Evolutionary conservation across 2,888 invertebrate species (phyloP), one percentile per base, ranked within the genome.

Genomic region (Ephialtes manifestator): DNA sequence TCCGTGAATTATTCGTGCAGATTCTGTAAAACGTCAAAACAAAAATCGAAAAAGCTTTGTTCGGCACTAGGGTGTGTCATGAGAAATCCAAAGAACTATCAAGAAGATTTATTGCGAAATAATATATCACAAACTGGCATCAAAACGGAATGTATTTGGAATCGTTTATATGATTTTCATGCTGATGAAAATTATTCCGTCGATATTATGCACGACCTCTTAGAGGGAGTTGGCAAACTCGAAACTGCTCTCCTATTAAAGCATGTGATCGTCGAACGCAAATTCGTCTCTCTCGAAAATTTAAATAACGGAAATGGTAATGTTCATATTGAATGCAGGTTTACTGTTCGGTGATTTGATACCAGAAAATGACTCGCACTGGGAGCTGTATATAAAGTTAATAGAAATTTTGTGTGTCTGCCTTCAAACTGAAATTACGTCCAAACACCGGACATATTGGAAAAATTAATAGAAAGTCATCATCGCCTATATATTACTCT

Each of bases 181-280:
- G 86, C 83, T 39, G 83, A 87, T 31, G 74, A 88, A 28, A 87
- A 89, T 71, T 68, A 83, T n/a, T 87, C 86, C n/a, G 87, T 87
- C 7, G 90, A 90, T 55, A 72, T 90, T 11, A 88, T 89, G 87
- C 90, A 89, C 65, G 89, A 90, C 39, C 51, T 89, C 46, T 76
- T 88, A 24, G 89, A 90, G 77, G 89, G 90, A 2, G 81, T 88
- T 10, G 83, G 84, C 5, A 88, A 87, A 84, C 84, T 86, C 43
- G 84, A 82, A 80, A 82, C 65, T 2, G 65, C 39, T 46, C 15
- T 11, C 7, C 15, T 84, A 31, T 77, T 87, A 24, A 48, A 81
- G 24, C 28, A 85, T 75, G 75, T 74, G 0, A 78, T 86, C n/a
- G 8, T 39, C 18, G 39, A 35, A 35, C 67, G 85, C 68, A 86